These are phyloP conservation scores for Thymelicus acteon DNA, from an alignment of 2,888 invertebrate genomes.

Conservation along the genomic window DNA sequence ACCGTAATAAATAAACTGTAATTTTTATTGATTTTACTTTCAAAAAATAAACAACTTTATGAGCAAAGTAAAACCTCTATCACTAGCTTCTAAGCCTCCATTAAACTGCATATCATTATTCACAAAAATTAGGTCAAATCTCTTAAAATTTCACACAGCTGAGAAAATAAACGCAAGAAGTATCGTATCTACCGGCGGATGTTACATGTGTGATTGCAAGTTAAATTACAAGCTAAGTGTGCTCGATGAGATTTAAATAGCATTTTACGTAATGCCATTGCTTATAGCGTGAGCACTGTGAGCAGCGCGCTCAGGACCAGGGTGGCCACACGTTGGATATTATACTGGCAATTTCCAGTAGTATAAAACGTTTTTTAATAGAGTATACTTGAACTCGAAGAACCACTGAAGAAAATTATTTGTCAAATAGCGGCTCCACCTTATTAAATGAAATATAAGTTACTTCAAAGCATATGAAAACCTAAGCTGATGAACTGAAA, in stretches of 20 bases:
- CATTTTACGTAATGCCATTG: constrained; percentile 51
- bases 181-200: constrained; percentile 45
- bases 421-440: too few species aligned
- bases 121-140: constrained; percentile 25
- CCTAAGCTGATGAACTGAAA: too few species aligned
- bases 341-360: neutral
- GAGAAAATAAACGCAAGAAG: constrained; percentile 27
- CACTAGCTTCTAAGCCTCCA: neutral
- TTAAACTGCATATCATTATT: neutral
- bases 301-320: constrained; percentile 10
- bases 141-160: constrained; percentile 23
- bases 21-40: too few species aligned
- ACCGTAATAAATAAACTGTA: too few species aligned
- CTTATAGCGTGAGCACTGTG: constrained; percentile 36
- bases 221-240: constrained; percentile 56
- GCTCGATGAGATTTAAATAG: constrained; percentile 52
- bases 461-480: too few species aligned
- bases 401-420: too few species aligned
- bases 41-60: too few species aligned
- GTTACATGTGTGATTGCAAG: constrained; percentile 57
- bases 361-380: neutral
- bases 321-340: constrained; percentile 6
- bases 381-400: too few species aligned
- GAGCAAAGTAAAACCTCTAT: too few species aligned
- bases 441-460: too few species aligned